A percentile compares a stretch with the other conserved stretches of the same genome.
Evolutionary conservation across 1,140 invertebrate genomes (phyloP).

Genomic region (Tetragonula clypearis): DNA sequence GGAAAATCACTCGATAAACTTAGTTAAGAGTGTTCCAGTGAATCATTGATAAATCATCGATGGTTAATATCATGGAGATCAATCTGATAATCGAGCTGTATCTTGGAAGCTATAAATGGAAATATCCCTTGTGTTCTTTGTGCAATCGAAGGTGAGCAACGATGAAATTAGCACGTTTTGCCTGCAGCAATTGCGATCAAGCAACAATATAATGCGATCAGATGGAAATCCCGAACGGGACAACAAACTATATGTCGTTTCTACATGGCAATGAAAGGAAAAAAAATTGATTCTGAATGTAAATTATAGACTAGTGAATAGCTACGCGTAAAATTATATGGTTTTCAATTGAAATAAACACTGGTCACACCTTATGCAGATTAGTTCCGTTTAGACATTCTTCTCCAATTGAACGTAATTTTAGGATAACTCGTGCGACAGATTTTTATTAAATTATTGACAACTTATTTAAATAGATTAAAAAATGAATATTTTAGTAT

Average conservation of each 20-base stretch:
- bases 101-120: not conserved
- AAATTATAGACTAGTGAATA: not conserved
- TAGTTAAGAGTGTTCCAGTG: not conserved
- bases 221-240: not conserved
- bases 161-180: not conserved
- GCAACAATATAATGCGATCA: not conserved
- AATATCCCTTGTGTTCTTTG: not conserved
- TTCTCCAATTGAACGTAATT: not conserved
- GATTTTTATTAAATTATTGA: too few species aligned
- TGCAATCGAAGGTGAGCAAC: not conserved
- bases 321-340: not conserved
- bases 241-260: not conserved
- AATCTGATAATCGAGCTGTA: not conserved
- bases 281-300: not conserved
- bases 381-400: not conserved
- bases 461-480: too few species aligned
- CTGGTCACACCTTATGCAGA: not conserved
- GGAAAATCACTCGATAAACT: not conserved
- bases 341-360: not conserved
- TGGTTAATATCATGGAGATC: not conserved
- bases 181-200: not conserved
- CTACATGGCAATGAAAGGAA: not conserved
- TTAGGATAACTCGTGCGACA: too few species aligned
- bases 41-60: not conserved
- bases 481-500: too few species aligned